Evolutionary conservation across 2,797 vertebrate species (phyloP).

Genomic region (Chromobotia macracanthus): DNA sequence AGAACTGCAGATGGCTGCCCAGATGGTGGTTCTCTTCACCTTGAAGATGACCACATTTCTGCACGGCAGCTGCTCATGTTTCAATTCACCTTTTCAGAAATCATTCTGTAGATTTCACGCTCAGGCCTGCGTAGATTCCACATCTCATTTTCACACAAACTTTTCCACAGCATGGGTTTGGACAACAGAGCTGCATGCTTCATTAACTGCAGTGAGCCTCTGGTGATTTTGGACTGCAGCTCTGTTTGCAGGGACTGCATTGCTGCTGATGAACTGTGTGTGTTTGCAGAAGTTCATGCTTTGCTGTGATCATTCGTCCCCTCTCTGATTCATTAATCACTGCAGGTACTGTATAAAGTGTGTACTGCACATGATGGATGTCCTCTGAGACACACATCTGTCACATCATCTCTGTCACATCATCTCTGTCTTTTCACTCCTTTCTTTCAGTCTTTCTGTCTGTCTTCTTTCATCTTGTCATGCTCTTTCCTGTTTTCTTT

Average conservation of each 20-base stretch:
- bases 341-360: conserved; percentile 23
- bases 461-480: not conserved
- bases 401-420: conserved; percentile 1
- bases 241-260: conserved; percentile 24
- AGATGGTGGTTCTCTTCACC: conserved; percentile 46
- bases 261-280: conserved; percentile 8
- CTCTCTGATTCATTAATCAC: conserved; percentile 39
- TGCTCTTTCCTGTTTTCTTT: not conserved
- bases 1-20: conserved; percentile 41
- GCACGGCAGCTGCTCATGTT: conserved; percentile 19
- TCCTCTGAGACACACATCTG: conserved; percentile 5
- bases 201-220: conserved; percentile 37
- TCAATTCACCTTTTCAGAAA: conserved; percentile 11
- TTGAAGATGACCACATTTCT: conserved; percentile 48
- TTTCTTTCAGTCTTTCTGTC: not conserved
- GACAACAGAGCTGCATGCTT: conserved; percentile 20
- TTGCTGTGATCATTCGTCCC: conserved; percentile 31
- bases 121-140: not conserved
- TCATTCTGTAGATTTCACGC: conserved; percentile 15
- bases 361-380: conserved; percentile 32
- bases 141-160: not conserved
- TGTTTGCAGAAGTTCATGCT: conserved; percentile 15
- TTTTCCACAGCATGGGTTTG: conserved; percentile 2
- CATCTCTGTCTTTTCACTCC: not conserved
- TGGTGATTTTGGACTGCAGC: conserved; percentile 28